These are phyloP conservation scores for Coregonus sp. DNA, from an alignment of 2,797 vertebrate species.

Conservation along the genomic window DNA sequence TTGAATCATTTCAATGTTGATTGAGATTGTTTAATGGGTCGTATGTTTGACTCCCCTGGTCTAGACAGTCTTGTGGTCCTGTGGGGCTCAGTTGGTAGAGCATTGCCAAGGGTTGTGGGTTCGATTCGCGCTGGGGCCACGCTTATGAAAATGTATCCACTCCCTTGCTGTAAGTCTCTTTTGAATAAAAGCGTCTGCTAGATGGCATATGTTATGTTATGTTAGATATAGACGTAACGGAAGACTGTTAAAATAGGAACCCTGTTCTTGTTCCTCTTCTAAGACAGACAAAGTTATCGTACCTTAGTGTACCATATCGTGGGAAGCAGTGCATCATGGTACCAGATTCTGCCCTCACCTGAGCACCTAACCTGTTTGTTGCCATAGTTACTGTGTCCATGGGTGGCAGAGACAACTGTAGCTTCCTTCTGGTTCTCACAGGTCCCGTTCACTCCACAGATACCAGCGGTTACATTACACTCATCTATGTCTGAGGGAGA, in stretches of 20 bases:
- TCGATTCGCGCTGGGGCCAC: too few species aligned
- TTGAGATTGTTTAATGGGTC: too few species aligned
- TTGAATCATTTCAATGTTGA: too few species aligned
- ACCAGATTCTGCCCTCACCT: conserved; percentile 44
- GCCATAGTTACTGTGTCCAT: conserved; percentile 70
- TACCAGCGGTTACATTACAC: conserved; percentile 29
- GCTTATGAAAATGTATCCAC: neutral
- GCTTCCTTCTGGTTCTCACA: conserved; percentile 61
- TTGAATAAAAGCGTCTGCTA: too few species aligned
- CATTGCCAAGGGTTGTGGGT: too few species aligned
- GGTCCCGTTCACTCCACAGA: conserved; percentile 54
- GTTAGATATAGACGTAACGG: too few species aligned
- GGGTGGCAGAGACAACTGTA: conserved; percentile 47
- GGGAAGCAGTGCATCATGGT: neutral
- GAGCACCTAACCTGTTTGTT: conserved; percentile 54
- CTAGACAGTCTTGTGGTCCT: too few species aligned
- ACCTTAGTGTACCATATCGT: too few species aligned
- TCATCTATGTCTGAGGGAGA: conserved; percentile 64
- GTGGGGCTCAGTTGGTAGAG: too few species aligned
- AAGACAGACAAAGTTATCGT: neutral
- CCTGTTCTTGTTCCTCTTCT: neutral
- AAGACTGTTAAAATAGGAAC: too few species aligned
- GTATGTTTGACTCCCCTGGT: too few species aligned
- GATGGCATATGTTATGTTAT: too few species aligned
- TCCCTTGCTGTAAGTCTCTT: neutral